Percentiles rank a stretch among this genome's conserved stretches.
phyloP scores from a whole-genome alignment of 1,140 invertebrate genomes.

The Drosophila miranda region DNA sequence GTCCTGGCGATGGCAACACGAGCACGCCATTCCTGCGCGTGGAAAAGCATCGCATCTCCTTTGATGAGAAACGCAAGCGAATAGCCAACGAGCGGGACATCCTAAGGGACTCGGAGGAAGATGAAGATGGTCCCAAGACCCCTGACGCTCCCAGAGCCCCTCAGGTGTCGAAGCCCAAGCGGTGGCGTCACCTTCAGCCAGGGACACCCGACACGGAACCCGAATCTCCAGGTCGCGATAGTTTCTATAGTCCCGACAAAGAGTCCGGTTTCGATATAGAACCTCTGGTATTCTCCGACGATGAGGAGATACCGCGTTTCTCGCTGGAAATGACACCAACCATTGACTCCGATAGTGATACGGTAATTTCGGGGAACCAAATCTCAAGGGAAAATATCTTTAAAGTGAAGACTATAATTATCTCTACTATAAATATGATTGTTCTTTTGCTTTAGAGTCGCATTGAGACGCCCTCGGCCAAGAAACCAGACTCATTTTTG shows the following conservation, averaged over 20 bases:
- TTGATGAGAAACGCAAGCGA: conserved; percentile 78
- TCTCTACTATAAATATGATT: neutral
- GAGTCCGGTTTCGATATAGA: conserved; percentile 85
- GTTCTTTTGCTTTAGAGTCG: conserved; percentile 59
- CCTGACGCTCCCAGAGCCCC: conserved; percentile 7
- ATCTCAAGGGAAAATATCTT: conserved; percentile 2
- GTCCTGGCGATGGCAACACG: conserved; percentile 54
- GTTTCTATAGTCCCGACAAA: conserved; percentile 87
- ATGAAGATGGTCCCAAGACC: conserved; percentile 45
- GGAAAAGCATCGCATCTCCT: conserved; percentile 78
- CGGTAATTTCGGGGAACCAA: conserved; percentile 69
- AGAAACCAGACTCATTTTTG: conserved; percentile 69
- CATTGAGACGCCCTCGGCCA: conserved; percentile 74
- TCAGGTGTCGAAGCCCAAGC: conserved; percentile 50
- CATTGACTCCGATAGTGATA: conserved; percentile 82
- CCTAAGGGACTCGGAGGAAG: conserved; percentile 76
- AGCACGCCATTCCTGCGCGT: conserved; percentile 72
- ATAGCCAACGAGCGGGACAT: conserved; percentile 78
- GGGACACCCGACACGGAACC: conserved; percentile 54
- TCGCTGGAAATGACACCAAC: conserved; percentile 82
- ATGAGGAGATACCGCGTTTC: conserved; percentile 84
- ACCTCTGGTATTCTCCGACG: conserved; percentile 88
- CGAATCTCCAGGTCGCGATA: conserved; percentile 82
- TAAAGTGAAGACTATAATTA: neutral
- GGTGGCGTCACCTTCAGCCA: conserved; percentile 67